Evolutionary conservation across 23 tunicate species (phyloP).

Genomic region (Ciona savignyi): DNA sequence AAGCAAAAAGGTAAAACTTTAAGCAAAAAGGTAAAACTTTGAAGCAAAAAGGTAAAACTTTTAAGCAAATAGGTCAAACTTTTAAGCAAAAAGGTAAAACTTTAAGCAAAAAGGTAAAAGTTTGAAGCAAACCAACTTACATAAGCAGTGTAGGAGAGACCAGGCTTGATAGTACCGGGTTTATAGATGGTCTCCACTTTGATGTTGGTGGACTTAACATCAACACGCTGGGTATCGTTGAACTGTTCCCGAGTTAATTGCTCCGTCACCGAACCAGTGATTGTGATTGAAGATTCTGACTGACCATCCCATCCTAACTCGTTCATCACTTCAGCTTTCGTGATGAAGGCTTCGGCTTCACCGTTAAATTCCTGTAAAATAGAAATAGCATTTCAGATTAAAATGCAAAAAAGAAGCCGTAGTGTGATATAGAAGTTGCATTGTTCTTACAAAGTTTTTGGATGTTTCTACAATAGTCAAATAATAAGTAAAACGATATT

Average conservation of each 20-base stretch:
- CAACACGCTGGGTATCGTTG: constrained; percentile 24
- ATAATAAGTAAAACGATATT: too few relatives aligned
- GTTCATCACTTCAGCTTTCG: constrained; percentile 12
- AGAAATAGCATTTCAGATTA: not conserved
- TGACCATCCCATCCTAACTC: constrained; percentile 37
- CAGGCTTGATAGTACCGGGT: constrained; percentile 62
- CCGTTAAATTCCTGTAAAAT: constrained; percentile 52
- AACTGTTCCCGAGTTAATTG: constrained; percentile 23
- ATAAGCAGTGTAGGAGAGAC: constrained; percentile 70
- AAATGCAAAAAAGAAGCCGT: too few relatives aligned
- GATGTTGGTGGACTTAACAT: constrained; percentile 24
- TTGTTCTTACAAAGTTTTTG: too few relatives aligned
- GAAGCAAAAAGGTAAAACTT: too few relatives aligned
- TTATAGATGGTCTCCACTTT: constrained; percentile 38
- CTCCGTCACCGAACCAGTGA: constrained; percentile 56
- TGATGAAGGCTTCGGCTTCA: constrained; percentile 6
- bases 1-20: too few relatives aligned
- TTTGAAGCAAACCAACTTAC: constrained; percentile 58
- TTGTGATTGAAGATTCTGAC: constrained; percentile 5
- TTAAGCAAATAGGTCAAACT: too few relatives aligned
- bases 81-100: too few relatives aligned
- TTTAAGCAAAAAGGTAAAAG: not conserved
- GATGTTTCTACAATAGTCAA: too few relatives aligned
- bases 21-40: too few relatives aligned
- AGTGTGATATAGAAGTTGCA: too few relatives aligned